Conservation (phyloP, 2,113 vertebrate genomes). For the Gavia stellata region DNA sequence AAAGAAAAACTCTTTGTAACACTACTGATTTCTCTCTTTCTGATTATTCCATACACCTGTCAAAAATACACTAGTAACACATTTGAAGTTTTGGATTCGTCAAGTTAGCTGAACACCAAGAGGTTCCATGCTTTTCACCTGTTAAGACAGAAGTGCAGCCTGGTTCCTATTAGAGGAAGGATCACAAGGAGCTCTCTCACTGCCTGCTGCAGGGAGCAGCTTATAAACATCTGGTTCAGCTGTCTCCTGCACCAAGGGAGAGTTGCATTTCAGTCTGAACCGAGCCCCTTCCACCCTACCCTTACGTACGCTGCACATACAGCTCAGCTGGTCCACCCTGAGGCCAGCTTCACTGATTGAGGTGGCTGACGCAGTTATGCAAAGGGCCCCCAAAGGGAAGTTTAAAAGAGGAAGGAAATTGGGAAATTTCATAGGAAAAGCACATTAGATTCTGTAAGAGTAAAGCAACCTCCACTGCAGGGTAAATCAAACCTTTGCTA, state of each 20-base stretch:
- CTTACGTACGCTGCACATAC: rapidly evolving
- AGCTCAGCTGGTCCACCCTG: background rate
- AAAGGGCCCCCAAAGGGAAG: background rate
- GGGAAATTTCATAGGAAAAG: background rate
- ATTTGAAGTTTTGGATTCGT: background rate
- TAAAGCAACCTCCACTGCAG: background rate
- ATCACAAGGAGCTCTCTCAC: background rate
- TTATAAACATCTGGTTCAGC: background rate
- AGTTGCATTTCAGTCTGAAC: background rate
- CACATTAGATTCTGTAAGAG: background rate
- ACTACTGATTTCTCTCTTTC: background rate
- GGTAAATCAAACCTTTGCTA: background rate
- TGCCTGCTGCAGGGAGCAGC: background rate
- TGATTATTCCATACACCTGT: background rate
- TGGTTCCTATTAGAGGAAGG: background rate
- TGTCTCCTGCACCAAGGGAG: background rate
- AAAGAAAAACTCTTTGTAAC: background rate
- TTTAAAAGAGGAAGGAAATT: constrained; percentile 3
- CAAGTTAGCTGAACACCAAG: background rate
- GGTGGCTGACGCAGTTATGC: background rate
- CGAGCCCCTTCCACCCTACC: background rate
- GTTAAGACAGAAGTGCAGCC: background rate
- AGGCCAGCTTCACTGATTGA: background rate
- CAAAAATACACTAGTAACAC: background rate
- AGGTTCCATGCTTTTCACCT: background rate